Conservation (phyloP, 2,888 invertebrate species). For the Polylopha cassiicola region DNA sequence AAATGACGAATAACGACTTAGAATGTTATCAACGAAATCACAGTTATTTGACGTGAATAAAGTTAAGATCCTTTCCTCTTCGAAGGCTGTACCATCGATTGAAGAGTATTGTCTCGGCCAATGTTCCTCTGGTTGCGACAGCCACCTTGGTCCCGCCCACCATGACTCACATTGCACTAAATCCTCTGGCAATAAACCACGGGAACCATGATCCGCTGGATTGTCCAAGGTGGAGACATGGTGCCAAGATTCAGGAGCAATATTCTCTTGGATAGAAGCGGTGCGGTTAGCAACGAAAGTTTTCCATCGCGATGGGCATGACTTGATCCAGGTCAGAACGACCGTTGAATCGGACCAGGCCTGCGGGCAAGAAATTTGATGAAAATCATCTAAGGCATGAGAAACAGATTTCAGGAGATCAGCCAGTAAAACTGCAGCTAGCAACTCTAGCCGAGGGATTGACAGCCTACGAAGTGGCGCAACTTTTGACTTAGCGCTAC, state of each 20-base stretch:
- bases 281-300: neutral
- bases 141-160: neutral
- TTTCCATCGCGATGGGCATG: neutral
- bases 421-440: neutral
- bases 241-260: neutral
- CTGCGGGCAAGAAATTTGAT: neutral
- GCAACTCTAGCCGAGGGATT: neutral
- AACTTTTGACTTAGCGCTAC: neutral
- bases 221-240: neutral
- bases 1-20: neutral
- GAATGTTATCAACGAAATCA: neutral
- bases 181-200: neutral
- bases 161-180: constrained; percentile 1
- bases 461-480: neutral
- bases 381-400: neutral
- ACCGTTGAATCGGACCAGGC: neutral
- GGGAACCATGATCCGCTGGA: neutral
- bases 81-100: no score
- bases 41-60: neutral
- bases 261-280: neutral
- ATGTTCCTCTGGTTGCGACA: neutral
- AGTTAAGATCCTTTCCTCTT: no score
- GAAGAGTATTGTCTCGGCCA: neutral
- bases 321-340: neutral
- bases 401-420: neutral